phyloP scores from a whole-genome alignment of 1,140 invertebrate genomes.

The Nebria ingens region DNA sequence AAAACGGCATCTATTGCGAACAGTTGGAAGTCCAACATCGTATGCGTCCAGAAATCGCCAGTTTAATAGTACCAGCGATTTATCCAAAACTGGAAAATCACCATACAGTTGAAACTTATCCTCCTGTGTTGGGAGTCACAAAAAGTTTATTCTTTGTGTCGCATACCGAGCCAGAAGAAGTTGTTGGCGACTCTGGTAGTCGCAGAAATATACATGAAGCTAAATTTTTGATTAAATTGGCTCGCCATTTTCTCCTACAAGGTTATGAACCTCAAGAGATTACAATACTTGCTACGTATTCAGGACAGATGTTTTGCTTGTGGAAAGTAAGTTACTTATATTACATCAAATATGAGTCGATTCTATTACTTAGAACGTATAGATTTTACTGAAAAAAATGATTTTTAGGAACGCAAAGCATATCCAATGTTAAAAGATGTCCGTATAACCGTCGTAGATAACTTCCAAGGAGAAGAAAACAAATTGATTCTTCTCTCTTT shows the following conservation, averaged over 20 bases:
- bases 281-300: constrained; percentile 57
- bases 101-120: constrained; percentile 36
- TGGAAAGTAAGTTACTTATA: constrained; percentile 27
- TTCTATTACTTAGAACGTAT: neutral
- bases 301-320: constrained; percentile 48
- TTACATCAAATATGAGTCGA: neutral
- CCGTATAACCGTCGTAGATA: constrained; percentile 61
- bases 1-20: constrained; percentile 38
- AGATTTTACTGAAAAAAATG: neutral
- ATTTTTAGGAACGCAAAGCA: constrained; percentile 32
- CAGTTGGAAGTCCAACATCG: constrained; percentile 45
- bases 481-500: constrained; percentile 75
- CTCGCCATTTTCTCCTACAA: constrained; percentile 48
- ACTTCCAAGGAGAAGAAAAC: constrained; percentile 78
- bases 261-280: constrained; percentile 47
- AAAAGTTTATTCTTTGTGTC: constrained; percentile 50
- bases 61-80: constrained; percentile 44
- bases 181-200: constrained; percentile 39
- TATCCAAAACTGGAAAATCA: constrained; percentile 43
- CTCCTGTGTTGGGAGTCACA: constrained; percentile 35
- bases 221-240: constrained; percentile 41
- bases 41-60: constrained; percentile 49
- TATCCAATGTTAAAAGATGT: constrained; percentile 34
- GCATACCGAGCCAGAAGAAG: constrained; percentile 42
- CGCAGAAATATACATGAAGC: constrained; percentile 51